Evolutionary conservation across 2,797 vertebrate species (phyloP).

Genomic region (Stomatorhinus walkeri): DNA sequence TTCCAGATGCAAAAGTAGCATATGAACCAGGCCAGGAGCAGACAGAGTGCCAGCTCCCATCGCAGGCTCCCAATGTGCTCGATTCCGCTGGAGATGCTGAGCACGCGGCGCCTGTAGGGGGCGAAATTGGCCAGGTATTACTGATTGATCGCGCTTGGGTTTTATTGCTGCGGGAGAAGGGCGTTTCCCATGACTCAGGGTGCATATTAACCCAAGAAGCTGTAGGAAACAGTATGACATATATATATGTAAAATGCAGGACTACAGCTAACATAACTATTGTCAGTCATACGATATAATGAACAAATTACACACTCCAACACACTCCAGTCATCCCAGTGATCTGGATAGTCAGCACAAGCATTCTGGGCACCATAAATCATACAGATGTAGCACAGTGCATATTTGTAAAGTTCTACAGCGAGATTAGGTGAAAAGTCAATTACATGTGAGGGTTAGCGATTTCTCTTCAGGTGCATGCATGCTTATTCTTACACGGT

Average conservation of each 20-base stretch:
- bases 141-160: background rate
- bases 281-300: background rate
- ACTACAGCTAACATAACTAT: background rate
- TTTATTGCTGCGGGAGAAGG: background rate
- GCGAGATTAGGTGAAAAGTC: background rate
- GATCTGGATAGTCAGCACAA: background rate
- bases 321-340: background rate
- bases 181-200: background rate
- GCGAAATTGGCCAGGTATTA: background rate
- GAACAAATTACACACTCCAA: background rate
- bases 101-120: constrained; percentile 74
- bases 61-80: constrained; percentile 88
- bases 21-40: constrained; percentile 92
- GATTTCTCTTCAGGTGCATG: background rate
- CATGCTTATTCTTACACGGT: background rate
- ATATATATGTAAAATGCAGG: background rate
- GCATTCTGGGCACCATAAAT: background rate
- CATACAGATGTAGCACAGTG: background rate
- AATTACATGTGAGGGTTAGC: background rate
- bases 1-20: constrained; percentile 99
- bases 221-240: constrained; percentile 33
- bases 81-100: constrained; percentile 89
- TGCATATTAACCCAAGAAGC: background rate
- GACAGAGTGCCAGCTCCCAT: constrained; percentile 92
- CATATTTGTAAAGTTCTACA: no score